These are phyloP conservation scores for Ageneiosus marmoratus DNA, from an alignment of 2,113 vertebrate genomes.

Conservation along the genomic window DNA sequence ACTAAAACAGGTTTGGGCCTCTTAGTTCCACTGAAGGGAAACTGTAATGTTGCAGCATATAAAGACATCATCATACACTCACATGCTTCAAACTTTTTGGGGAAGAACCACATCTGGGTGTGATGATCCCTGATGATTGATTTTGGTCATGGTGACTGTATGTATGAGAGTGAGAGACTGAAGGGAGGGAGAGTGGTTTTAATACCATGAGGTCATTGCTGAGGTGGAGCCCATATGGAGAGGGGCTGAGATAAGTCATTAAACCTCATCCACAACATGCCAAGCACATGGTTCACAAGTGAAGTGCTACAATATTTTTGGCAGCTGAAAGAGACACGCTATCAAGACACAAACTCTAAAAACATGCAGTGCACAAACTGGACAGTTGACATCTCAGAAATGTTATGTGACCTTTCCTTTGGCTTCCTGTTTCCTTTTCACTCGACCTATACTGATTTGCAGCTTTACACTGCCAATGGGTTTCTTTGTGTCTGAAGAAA, in stretches of 20 bases:
- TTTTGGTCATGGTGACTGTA: not conserved
- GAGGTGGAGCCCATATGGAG: slow-evolving; percentile 32
- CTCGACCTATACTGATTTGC: not conserved
- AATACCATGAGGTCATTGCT: slow-evolving; percentile 32
- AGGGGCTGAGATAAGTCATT: slow-evolving; percentile 8
- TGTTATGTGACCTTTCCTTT: not conserved
- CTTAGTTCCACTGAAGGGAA: not conserved
- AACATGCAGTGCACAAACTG: slow-evolving; percentile 4
- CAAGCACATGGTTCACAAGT: slow-evolving; percentile 31
- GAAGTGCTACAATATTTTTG: slow-evolving; percentile 15
- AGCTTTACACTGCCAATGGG: not conserved
- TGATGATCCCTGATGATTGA: too few species aligned
- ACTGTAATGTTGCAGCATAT: not conserved
- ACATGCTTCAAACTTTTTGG: not conserved
- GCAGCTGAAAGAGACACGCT: not conserved
- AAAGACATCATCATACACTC: not conserved
- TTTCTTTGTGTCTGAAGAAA: slow-evolving; percentile 12
- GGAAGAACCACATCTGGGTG: too few species aligned
- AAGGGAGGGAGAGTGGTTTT: not conserved
- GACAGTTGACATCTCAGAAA: not conserved
- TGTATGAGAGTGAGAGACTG: not conserved
- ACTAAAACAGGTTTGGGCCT: not conserved
- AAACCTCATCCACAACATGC: slow-evolving; percentile 8
- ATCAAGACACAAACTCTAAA: not conserved
- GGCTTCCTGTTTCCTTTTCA: slow-evolving; percentile 3